phyloP scores from a whole-genome alignment of 2,888 invertebrate genomes.

The Meandrusa payeni region DNA sequence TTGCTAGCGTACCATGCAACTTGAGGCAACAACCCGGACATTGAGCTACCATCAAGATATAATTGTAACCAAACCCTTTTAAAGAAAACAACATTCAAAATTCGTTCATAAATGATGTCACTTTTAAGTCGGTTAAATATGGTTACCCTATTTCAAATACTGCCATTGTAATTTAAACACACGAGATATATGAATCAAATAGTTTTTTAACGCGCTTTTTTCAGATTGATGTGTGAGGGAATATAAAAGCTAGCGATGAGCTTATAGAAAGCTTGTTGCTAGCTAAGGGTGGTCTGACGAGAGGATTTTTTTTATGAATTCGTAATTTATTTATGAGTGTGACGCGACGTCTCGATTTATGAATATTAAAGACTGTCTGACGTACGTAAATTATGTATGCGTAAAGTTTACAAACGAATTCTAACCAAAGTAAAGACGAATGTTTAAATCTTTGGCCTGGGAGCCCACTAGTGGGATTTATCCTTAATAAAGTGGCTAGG shows the following conservation, averaged over 20 bases:
- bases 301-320: conserved; percentile 48
- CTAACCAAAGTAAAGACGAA: no score
- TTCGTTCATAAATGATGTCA: no score
- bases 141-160: neutral
- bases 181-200: conserved; percentile 7
- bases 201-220: conserved; percentile 1
- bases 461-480: no score
- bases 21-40: no score
- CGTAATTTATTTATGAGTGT: conserved; percentile 66
- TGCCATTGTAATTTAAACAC: conserved; percentile 2
- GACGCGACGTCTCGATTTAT: conserved; percentile 58
- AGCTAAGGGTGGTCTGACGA: conserved; percentile 55
- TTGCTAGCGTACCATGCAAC: no score
- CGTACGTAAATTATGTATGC: conserved; percentile 35
- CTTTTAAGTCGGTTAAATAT: no score
- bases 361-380: conserved; percentile 55
- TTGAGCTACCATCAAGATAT: no score
- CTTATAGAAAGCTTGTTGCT: conserved; percentile 37
- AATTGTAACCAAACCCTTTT: no score
- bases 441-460: no score
- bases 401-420: neutral
- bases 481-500: no score
- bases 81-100: no score
- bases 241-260: conserved; percentile 8
- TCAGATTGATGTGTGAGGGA: conserved; percentile 6